Base-by-base conservation (phyloP, 2,888 invertebrate species). In the Drepanosiphum platanoidis region DNA sequence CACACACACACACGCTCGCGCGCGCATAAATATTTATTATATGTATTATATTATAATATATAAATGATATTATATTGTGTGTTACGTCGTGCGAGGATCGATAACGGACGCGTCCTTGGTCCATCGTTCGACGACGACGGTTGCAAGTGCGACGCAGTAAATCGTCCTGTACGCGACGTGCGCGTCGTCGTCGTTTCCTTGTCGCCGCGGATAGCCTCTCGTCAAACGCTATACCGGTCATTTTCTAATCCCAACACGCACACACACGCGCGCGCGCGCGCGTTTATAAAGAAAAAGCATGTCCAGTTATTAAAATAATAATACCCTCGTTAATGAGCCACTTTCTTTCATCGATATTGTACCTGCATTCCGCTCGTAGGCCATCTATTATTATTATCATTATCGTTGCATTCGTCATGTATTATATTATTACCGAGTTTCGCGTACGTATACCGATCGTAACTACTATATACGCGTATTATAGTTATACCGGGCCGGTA, bases 341-440 rank as follows among this genome's bases (percentile, higher is more conserved):
- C 64, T 84, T 84, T 84, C 83, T 84, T 66, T 68, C 75, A 27
- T 84, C 52, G 66, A 83, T 77, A 84, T 77, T 66, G 64, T 70
- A 27, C 71, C n/a, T n/a, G 27, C 64, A 74, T 83, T 75, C 72
- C 82, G 32, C 46, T 79, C 15, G n/a, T 36, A 36, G 39, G 8
- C 39, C 18, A 11, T 27, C 32, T n/a, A 68, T 79, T 52, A 79
- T 68, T 79, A 52, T 52, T 79, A 68, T 79, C 46, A 46, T 70
- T 70, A 80, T 36, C 22, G 13, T 70, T 18, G 36, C 58, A 22
- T 18, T 52, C 36, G 11, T 70, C 18, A 32, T 22, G n/a, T 78
- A 68, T 79, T 22, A 36, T 70, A 13, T 64, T 42, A 66, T 13
- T 78, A 58, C 52, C 58, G 15, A 80, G 58, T 80, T 71, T 58